Percentiles rank a stretch among this genome's conserved stretches.
These are phyloP conservation scores for Aplodontia rufa DNA, from an alignment of 2,113 vertebrate species.

Conservation along the genomic window DNA sequence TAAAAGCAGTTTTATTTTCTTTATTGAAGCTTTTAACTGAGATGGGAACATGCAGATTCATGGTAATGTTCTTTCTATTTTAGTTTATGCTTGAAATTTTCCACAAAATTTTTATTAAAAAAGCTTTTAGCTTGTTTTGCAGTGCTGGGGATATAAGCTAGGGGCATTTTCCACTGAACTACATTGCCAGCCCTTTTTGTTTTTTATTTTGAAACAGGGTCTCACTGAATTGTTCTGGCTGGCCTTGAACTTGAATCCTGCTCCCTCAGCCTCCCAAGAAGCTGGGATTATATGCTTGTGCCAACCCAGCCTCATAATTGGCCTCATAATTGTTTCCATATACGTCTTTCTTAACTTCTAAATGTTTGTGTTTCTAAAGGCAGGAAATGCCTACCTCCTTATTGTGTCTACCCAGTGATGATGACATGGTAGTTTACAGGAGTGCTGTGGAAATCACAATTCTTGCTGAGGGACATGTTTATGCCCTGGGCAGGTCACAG, in stretches of 20 bases:
- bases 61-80: background rate
- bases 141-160: no score
- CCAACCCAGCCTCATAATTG: background rate
- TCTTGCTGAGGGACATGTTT: background rate
- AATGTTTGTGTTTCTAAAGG: conserved; percentile 11
- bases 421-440: background rate
- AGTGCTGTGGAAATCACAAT: background rate
- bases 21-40: background rate
- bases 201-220: background rate
- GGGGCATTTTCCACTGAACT: no score
- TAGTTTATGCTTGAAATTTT: background rate
- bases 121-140: background rate
- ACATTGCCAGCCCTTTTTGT: background rate
- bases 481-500: background rate
- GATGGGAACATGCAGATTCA: background rate
- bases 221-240: background rate
- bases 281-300: no score
- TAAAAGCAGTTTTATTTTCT: background rate
- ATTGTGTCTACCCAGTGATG: background rate
- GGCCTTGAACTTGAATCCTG: background rate
- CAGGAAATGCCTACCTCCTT: background rate
- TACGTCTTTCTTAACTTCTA: background rate
- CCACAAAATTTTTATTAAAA: background rate
- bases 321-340: background rate
- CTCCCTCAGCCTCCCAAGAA: background rate